Base-by-base conservation (phyloP, 1,140 invertebrate genomes). In the Lordiphosa clarofinis region DNA sequence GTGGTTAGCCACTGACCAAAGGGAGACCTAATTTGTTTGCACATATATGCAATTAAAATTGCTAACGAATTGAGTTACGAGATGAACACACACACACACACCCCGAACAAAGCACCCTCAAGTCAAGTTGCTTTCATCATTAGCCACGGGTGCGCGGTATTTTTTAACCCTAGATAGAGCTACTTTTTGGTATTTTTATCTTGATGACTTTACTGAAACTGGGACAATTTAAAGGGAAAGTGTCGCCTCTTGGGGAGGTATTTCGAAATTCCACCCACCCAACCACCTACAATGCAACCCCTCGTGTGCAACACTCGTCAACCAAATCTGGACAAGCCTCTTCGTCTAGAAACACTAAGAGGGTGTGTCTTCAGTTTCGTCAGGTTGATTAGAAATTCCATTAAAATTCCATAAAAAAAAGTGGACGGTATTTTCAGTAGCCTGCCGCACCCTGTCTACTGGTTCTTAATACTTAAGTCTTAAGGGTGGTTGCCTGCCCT, bases 371-470 rank as follows among this genome's bases (percentile, higher is more conserved):
- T 39, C 38, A 55, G 53, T 40, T 56, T 35, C 54, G 74, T 31
- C 74, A 79, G 74, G 74, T 79, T 79, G 74, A 79, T 79, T 79
- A 79, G 74, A 79, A 79, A 79, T 81, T 81, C 65, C 74, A 79
- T 79, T 79, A 79, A 81, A 74, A 79, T 81, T 79, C 75, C 60
- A 56, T 59, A 81, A 73, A 78, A 73, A 78, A 76, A 78, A 78
- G 57, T 78, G 48, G 59, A 52, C 39, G 44, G 28, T 8, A 31
- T 31, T 31, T 36, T 35, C 63, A 35, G 63, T 57, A 47, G 53
- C 28, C 57, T 36, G 70, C 70, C 74, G 47, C 74, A 50, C 66
- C 66, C 66, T 36, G 21, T 28, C 55, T 60, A 33, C 52, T 63
- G 33, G n/a, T 56, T 4, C 10, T 64, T 60, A 19, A 19, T 64